A percentile compares a stretch with the other conserved stretches of the same genome.
phyloP scores from a whole-genome alignment of 2,113 vertebrate genomes.

The Bettongia penicillata region DNA sequence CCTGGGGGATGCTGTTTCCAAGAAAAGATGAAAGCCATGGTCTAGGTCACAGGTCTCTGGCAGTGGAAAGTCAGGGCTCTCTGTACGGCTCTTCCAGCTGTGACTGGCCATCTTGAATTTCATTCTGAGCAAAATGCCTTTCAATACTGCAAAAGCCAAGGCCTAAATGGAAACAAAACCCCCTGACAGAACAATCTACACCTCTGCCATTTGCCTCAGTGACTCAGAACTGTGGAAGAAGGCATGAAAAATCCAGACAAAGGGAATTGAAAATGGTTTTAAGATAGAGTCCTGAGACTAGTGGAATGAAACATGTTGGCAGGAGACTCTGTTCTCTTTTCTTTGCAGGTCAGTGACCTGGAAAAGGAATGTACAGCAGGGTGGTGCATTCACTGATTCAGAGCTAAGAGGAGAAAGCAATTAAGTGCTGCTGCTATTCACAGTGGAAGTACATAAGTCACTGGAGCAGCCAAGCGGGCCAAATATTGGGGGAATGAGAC shows the following conservation, averaged over 20 bases:
- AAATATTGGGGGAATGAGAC: slow-evolving; percentile 24
- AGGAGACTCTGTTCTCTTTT: slow-evolving; percentile 70
- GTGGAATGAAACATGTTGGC: slow-evolving; percentile 56
- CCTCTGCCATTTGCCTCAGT: neutral
- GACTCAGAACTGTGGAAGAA: neutral
- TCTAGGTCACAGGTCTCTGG: neutral
- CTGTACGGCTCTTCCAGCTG: neutral
- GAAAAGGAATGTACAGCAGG: slow-evolving; percentile 75
- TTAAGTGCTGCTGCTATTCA: neutral
- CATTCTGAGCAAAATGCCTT: neutral
- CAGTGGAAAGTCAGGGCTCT: neutral
- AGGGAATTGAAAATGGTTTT: slow-evolving; percentile 69
- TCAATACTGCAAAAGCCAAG: neutral
- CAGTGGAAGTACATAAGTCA: slow-evolving; percentile 19
- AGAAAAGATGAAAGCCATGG: neutral
- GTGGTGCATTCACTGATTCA: slow-evolving; percentile 69
- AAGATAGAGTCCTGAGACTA: slow-evolving; percentile 58
- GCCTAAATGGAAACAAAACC: neutral
- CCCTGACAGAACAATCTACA: neutral
- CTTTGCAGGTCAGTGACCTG: slow-evolving; percentile 78
- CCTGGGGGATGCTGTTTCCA: neutral
- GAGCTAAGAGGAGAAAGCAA: slow-evolving; percentile 44
- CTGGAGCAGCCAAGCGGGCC: slow-evolving; percentile 24
- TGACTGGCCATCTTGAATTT: neutral
- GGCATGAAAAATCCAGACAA: slow-evolving; percentile 68